These are phyloP conservation scores for Corythoichthys intestinalis DNA, from an alignment of 2,113 vertebrate species.

Conservation along the genomic window DNA sequence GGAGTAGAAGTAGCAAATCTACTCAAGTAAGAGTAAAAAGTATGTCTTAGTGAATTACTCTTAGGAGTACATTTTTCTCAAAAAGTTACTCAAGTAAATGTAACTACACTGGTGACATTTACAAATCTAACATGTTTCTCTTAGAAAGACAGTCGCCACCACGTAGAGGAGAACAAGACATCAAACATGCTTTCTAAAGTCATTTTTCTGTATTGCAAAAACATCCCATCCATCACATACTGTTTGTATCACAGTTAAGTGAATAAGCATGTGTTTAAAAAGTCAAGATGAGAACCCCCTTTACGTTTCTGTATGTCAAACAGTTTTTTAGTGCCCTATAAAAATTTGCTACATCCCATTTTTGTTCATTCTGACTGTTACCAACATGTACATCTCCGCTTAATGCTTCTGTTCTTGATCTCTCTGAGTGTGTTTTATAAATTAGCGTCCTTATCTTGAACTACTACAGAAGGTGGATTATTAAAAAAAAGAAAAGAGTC, in stretches of 20 bases:
- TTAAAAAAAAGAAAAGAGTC: background rate
- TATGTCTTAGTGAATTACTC: no score
- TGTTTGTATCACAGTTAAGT: background rate
- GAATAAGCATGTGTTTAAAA: no score
- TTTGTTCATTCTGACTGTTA: background rate
- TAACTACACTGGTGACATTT: background rate
- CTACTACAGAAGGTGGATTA: background rate
- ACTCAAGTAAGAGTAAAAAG: no score
- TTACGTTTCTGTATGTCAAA: background rate
- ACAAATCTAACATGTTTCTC: no score
- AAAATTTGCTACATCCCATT: background rate
- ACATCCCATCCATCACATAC: background rate
- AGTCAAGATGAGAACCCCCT: background rate
- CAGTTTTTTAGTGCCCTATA: slow-evolving; percentile 3
- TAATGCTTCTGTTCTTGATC: background rate
- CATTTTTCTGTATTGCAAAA: background rate
- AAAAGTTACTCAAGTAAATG: no score
- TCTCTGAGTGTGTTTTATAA: background rate
- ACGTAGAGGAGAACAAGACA: background rate
- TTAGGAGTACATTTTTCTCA: no score
- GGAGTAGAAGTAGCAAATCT: no score
- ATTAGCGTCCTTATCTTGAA: background rate
- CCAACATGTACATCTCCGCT: background rate
- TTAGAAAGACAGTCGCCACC: background rate
- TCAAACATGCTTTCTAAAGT: background rate